Evolutionary conservation across 2,113 vertebrate genomes (phyloP).

Genomic region (Smithornis capensis): DNA sequence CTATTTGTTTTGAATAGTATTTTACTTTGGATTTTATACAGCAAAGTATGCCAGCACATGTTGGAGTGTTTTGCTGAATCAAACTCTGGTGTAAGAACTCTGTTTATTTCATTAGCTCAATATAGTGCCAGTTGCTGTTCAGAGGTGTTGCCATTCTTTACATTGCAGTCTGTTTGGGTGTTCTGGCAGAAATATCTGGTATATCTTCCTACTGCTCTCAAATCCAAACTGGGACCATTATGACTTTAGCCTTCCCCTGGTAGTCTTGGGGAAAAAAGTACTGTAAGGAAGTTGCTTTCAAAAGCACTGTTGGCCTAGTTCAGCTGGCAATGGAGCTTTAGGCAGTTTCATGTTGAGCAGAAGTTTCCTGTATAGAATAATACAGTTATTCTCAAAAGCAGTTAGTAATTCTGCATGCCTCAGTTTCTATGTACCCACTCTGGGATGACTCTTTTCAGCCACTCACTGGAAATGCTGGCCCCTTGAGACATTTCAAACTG

Average conservation of each 20-base stretch:
- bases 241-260: background rate
- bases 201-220: background rate
- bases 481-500: background rate
- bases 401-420: background rate
- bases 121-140: background rate
- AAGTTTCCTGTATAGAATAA: background rate
- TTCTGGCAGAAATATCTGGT: background rate
- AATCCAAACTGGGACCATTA: background rate
- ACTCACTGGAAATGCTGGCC: background rate
- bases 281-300: background rate
- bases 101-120: background rate
- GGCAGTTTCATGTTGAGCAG: slow-evolving; percentile 23
- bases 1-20: background rate
- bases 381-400: background rate
- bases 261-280: background rate
- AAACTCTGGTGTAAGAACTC: background rate
- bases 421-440: background rate
- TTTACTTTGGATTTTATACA: background rate
- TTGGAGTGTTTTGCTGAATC: background rate
- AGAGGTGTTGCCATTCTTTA: background rate
- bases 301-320: slow-evolving; percentile 5
- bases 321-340: background rate
- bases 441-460: background rate
- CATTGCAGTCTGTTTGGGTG: background rate
- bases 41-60: background rate